Conservation (phyloP, 2,888 invertebrate species). For the Tenodera sinensis region DNA sequence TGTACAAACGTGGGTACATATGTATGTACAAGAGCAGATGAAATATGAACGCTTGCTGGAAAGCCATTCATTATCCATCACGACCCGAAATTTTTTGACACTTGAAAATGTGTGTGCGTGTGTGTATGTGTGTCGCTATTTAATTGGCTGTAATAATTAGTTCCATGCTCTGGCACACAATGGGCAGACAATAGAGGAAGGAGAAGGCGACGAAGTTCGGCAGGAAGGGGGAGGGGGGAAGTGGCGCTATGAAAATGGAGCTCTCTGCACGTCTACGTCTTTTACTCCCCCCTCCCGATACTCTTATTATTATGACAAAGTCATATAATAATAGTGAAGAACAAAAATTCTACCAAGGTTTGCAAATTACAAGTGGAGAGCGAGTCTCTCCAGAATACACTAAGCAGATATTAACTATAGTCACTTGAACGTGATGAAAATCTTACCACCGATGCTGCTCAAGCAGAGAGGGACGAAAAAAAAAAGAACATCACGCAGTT, state of each 20-base stretch:
- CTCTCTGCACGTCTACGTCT: not conserved
- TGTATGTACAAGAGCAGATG: conserved; percentile 8
- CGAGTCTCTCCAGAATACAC: not conserved
- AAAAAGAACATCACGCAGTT: conserved; percentile 7
- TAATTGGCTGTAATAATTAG: conserved; percentile 20
- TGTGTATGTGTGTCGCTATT: conserved; percentile 1
- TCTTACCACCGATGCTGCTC: conserved; percentile 1
- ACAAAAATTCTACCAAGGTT: conserved; percentile 7
- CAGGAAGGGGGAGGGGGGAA: not conserved
- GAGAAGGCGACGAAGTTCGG: not conserved
- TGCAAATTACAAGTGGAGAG: conserved; percentile 8
- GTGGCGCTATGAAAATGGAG: conserved; percentile 1
- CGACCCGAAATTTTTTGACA: conserved; percentile 8
- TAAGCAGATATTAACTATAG: conserved; percentile 1
- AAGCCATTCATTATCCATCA: conserved; percentile 11
- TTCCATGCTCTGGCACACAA: conserved; percentile 12
- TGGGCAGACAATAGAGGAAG: conserved; percentile 5
- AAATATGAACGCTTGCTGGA: conserved; percentile 12
- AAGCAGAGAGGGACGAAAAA: not conserved
- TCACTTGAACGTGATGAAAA: conserved; percentile 16
- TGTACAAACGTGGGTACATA: not conserved
- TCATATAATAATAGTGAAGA: conserved; percentile 3
- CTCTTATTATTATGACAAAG: not conserved
- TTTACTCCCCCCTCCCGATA: not conserved
- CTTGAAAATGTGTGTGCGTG: conserved; percentile 3